These are phyloP conservation scores for Drosophila repleta DNA, from an alignment of 1,140 invertebrate genomes.

Conservation along the genomic window DNA sequence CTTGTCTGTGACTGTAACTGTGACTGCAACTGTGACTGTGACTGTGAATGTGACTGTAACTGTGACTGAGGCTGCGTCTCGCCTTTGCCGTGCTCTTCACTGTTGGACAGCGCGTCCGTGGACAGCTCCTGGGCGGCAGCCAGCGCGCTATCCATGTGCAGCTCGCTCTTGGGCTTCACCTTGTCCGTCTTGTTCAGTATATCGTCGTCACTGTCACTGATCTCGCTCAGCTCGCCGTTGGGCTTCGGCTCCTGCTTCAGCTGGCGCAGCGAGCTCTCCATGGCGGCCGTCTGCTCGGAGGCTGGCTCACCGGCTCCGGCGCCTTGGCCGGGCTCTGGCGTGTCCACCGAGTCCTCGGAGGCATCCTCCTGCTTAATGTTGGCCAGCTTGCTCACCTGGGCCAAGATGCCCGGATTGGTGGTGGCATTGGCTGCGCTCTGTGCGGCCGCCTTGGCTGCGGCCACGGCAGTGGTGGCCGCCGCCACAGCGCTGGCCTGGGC, in stretches of 20 bases:
- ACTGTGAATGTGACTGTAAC: conserved; percentile 76
- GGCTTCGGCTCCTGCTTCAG: conserved; percentile 54
- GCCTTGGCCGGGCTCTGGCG: conserved; percentile 42
- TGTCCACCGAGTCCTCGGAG: conserved; percentile 56
- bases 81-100: conserved; percentile 64
- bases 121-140: conserved; percentile 42
- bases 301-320: neutral
- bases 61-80: conserved; percentile 39
- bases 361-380: conserved; percentile 65
- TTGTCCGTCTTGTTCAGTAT: conserved; percentile 87
- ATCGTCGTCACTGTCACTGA: conserved; percentile 94
- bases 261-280: conserved; percentile 13
- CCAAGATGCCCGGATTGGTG: conserved; percentile 79
- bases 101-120: conserved; percentile 39
- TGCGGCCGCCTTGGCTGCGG: conserved; percentile 76
- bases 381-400: conserved; percentile 59
- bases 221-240: conserved; percentile 90
- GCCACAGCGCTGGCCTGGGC: conserved; percentile 74
- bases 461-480: conserved; percentile 76
- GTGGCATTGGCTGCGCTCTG: conserved; percentile 78
- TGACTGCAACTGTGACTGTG: conserved; percentile 75
- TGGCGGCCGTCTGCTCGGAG: neutral
- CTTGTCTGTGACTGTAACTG: neutral
- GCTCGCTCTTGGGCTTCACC: conserved; percentile 73
- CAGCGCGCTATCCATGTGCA: conserved; percentile 50